Evolutionary conservation across 2,113 vertebrate species (phyloP).

Genomic region (Labeo rohita): DNA sequence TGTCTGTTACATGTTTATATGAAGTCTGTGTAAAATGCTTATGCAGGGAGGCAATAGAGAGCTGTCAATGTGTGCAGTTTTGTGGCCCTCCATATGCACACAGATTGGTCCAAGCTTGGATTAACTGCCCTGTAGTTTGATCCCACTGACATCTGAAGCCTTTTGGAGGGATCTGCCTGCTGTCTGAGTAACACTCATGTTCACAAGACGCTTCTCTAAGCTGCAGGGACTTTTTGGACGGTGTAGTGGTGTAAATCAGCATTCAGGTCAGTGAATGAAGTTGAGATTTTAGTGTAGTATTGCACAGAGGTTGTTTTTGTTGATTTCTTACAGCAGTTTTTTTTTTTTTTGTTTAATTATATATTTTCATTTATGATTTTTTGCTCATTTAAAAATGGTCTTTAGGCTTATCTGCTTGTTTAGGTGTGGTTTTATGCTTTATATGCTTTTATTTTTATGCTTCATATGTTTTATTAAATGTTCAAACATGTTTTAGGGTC

Average conservation of each 20-base stretch:
- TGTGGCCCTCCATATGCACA: conserved; percentile 18
- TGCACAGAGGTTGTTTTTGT: not conserved
- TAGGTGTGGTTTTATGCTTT: not conserved
- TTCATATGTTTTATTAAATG: not conserved
- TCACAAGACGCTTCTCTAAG: not conserved
- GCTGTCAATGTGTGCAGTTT: not conserved
- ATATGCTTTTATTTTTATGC: not conserved
- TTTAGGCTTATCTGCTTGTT: not conserved
- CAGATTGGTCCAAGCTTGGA: conserved; percentile 46
- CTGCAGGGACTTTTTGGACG: not conserved
- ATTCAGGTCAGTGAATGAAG: conserved; percentile 2
- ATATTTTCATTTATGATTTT: not conserved
- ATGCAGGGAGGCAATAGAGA: not conserved
- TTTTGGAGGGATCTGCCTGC: conserved; percentile 3
- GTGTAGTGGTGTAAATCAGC: not conserved
- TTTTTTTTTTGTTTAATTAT: not conserved
- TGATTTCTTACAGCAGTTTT: not conserved
- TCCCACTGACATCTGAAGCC: conserved; percentile 45
- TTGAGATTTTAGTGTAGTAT: not conserved
- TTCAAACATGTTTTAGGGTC: not conserved
- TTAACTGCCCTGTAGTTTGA: conserved; percentile 47
- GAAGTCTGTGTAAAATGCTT: not conserved
- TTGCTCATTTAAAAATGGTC: not conserved
- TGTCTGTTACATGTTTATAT: not conserved
- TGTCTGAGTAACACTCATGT: conserved; percentile 6